Evolutionary conservation across 2,888 invertebrate genomes (phyloP).

Genomic region (Venustoraphidia nigricollis): DNA sequence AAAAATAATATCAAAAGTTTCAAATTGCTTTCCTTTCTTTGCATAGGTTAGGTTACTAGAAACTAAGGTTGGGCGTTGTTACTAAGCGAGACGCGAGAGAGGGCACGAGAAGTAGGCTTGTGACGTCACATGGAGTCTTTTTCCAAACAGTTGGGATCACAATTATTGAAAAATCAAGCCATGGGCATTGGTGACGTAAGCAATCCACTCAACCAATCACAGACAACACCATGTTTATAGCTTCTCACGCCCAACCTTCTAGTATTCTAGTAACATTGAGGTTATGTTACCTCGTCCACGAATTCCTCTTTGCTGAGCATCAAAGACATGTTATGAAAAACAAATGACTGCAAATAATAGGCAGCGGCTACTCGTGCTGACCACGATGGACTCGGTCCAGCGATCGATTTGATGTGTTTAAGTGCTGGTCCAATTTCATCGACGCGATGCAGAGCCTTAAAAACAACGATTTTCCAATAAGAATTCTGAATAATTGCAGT

Average conservation of each 20-base stretch:
- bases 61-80: too few relatives aligned
- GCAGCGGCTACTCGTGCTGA: constrained; percentile 48
- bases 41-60: constrained; percentile 21
- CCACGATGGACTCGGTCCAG: constrained; percentile 38
- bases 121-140: too few relatives aligned
- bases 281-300: constrained; percentile 30
- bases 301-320: constrained; percentile 34
- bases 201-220: too few relatives aligned
- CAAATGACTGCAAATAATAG: constrained; percentile 52
- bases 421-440: constrained; percentile 3
- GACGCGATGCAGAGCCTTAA: constrained; percentile 1
- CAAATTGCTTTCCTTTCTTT: not conserved
- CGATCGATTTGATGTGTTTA: not conserved
- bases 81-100: too few relatives aligned
- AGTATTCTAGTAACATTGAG: too few relatives aligned
- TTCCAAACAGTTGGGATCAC: too few relatives aligned
- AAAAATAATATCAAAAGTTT: constrained; percentile 6
- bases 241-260: too few relatives aligned
- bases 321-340: constrained; percentile 57
- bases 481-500: too few relatives aligned
- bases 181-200: too few relatives aligned
- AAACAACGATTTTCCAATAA: not conserved
- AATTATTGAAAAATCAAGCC: too few relatives aligned
- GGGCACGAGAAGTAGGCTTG: too few relatives aligned
- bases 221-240: too few relatives aligned